phyloP scores from a whole-genome alignment of 2,113 vertebrate species.

The Glaucomys volans region DNA sequence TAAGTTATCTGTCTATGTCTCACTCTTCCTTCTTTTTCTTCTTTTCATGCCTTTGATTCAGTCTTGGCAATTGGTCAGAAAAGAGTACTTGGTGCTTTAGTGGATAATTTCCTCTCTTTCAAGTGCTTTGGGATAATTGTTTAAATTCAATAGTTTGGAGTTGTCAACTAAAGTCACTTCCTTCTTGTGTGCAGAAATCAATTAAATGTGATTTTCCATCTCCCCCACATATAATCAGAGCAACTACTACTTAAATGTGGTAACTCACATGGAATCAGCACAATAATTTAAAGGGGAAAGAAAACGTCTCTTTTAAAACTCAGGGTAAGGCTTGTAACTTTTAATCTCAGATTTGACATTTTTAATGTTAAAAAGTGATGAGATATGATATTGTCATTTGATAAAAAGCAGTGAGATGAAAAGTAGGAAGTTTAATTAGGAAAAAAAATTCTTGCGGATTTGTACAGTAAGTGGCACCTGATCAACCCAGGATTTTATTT shows the following conservation, averaged over 20 bases:
- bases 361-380: constrained; percentile 60
- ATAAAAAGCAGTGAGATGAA: not conserved
- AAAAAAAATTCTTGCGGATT: constrained; percentile 34
- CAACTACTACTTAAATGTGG: constrained; percentile 49
- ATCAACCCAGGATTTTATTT: constrained; percentile 40
- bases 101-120: not conserved
- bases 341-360: constrained; percentile 64
- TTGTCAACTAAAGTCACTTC: not conserved
- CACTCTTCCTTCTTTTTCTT: no score
- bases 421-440: constrained; percentile 11
- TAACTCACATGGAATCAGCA: constrained; percentile 44
- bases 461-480: not conserved
- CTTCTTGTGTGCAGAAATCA: constrained; percentile 27
- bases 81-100: not conserved
- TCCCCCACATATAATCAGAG: constrained; percentile 22
- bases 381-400: constrained; percentile 56
- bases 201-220: constrained; percentile 17
- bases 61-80: not conserved
- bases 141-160: constrained; percentile 16
- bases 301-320: not conserved
- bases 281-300: not conserved
- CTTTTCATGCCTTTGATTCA: constrained; percentile 37
- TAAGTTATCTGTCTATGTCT: not conserved
- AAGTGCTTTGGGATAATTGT: not conserved
- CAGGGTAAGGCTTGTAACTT: constrained; percentile 33